Percentiles rank a stretch among this genome's conserved stretches.
Evolutionary conservation across 2,113 vertebrate species (phyloP).

Genomic region (Piaya cayana): DNA sequence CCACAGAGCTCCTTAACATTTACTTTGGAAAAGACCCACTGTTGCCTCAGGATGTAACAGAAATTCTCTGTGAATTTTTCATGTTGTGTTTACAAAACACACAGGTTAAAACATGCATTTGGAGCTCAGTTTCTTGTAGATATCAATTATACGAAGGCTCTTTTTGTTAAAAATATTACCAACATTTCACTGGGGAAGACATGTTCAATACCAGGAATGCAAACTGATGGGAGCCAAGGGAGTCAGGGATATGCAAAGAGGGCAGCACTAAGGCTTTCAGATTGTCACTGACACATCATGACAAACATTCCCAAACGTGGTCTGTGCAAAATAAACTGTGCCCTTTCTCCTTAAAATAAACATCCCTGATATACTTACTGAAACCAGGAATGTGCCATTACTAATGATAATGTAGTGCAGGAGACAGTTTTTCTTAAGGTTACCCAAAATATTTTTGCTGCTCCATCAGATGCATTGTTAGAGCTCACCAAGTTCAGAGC

Average conservation of each 20-base stretch:
- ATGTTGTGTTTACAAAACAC: slow-evolving; percentile 69
- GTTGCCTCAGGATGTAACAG: slow-evolving; percentile 63
- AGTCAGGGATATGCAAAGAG: background rate
- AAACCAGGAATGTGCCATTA: slow-evolving; percentile 64
- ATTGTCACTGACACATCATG: slow-evolving; percentile 62
- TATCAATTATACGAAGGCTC: slow-evolving; percentile 20
- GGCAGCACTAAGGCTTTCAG: background rate
- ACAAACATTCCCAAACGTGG: slow-evolving; percentile 51
- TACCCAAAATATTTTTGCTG: slow-evolving; percentile 55
- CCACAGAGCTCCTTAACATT: background rate
- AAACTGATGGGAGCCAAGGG: slow-evolving; percentile 19
- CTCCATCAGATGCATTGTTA: slow-evolving; percentile 52
- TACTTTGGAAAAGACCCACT: slow-evolving; percentile 29
- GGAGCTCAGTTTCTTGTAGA: slow-evolving; percentile 34
- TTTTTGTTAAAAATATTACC: slow-evolving; percentile 51
- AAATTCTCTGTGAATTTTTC: slow-evolving; percentile 67
- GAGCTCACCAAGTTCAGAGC: slow-evolving; percentile 36
- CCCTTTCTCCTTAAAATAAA: slow-evolving; percentile 68
- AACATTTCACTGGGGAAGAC: background rate
- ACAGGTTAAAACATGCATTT: slow-evolving; percentile 63
- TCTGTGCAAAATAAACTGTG: slow-evolving; percentile 58
- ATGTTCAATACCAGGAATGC: background rate
- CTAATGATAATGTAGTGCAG: slow-evolving; percentile 59
- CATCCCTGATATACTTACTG: slow-evolving; percentile 46
- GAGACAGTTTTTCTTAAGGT: slow-evolving; percentile 48